Percentiles rank a stretch among this genome's conserved stretches.
phyloP scores from a whole-genome alignment of 2,113 vertebrate species.

The Phrynosoma platyrhinos region DNA sequence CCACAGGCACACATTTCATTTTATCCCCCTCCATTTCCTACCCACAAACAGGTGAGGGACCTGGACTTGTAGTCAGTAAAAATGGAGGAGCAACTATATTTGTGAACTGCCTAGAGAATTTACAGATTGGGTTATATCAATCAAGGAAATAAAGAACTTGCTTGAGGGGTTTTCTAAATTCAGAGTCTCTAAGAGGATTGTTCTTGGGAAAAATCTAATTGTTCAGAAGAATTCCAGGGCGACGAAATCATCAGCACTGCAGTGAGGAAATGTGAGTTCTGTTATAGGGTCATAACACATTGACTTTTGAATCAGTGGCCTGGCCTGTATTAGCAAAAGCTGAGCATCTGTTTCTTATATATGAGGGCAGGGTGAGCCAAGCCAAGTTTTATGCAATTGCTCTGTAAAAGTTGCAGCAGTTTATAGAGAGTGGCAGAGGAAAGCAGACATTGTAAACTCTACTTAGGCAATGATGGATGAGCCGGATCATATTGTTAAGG shows the following conservation, averaged over 20 bases:
- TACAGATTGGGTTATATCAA: neutral
- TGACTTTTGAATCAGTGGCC: neutral
- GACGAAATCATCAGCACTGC: neutral
- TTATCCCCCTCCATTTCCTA: too few relatives aligned
- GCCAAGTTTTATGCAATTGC: constrained; percentile 22
- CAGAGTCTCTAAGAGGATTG: neutral
- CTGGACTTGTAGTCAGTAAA: too few relatives aligned
- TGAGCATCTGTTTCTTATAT: constrained; percentile 32
- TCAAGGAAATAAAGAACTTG: neutral
- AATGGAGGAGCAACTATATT: neutral
- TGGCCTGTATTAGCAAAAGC: neutral
- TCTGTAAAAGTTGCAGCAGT: neutral
- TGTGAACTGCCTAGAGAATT: neutral
- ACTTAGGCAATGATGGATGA: neutral
- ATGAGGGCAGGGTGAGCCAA: neutral
- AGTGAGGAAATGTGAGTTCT: constrained; percentile 11
- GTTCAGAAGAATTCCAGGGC: constrained; percentile 26
- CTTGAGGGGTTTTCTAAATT: neutral
- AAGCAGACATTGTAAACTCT: constrained; percentile 4
- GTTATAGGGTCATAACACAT: neutral
- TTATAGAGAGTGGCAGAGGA: neutral
- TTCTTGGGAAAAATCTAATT: neutral
- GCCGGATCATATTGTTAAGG: neutral
- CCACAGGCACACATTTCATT: too few relatives aligned
- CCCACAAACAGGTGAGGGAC: too few relatives aligned